Conservation (phyloP, 2,888 invertebrate genomes). For the Arge pagana region DNA sequence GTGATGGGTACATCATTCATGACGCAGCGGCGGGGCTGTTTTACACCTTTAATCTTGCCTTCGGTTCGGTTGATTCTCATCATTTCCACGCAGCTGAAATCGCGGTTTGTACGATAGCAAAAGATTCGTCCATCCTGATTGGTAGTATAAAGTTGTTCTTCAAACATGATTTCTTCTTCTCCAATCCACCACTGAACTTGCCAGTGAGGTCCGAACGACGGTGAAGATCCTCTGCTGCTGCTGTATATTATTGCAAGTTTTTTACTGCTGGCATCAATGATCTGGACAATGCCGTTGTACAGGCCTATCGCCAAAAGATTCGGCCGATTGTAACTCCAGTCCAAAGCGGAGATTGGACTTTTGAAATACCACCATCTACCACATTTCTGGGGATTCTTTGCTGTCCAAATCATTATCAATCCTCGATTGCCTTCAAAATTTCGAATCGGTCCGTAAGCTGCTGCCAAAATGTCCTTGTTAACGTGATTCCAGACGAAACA, state of each 20-base stretch:
- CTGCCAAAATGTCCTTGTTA: constrained; percentile 75
- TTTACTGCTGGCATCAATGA: constrained; percentile 72
- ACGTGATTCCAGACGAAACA: constrained; percentile 69
- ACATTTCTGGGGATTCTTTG: constrained; percentile 76
- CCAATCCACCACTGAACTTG: constrained; percentile 66
- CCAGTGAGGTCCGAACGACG: constrained; percentile 71
- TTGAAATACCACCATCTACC: constrained; percentile 70
- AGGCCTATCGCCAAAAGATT: constrained; percentile 78
- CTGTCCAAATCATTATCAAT: constrained; percentile 74
- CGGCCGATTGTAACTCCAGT: constrained; percentile 71
- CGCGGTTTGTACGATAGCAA: constrained; percentile 44
- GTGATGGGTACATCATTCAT: constrained; percentile 56
- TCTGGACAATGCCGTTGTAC: constrained; percentile 71
- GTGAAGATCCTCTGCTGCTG: constrained; percentile 65
- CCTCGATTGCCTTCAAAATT: constrained; percentile 64
- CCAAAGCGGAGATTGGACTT: constrained; percentile 69
- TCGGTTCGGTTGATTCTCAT: constrained; percentile 71
- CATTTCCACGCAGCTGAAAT: constrained; percentile 66
- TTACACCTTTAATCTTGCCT: constrained; percentile 62
- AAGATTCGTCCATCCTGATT: constrained; percentile 49
- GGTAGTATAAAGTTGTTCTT: constrained; percentile 46
- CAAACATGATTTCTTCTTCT: constrained; percentile 37
- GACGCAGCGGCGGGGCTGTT: constrained; percentile 49
- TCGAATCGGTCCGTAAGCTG: constrained; percentile 68
- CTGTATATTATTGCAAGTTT: constrained; percentile 61